Conservation (phyloP, 2,797 vertebrate genomes). For the Myotis daubentonii region DNA sequence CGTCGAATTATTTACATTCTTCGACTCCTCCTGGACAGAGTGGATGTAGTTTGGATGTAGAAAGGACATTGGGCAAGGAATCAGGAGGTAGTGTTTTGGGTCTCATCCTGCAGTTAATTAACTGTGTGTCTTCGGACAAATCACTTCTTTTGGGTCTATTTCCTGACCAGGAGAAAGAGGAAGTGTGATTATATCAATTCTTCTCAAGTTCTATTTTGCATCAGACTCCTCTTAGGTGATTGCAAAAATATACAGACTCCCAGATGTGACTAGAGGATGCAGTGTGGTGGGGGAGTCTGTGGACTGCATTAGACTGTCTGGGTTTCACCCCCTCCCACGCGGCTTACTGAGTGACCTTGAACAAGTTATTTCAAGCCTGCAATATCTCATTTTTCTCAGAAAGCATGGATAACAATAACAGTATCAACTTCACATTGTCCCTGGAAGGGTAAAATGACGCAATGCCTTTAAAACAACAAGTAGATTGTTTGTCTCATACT, state of each 20-base stretch:
- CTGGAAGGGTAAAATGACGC: conserved; percentile 32
- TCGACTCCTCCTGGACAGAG: conserved; percentile 24
- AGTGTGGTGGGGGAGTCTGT: not conserved
- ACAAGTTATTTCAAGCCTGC: conserved; percentile 16
- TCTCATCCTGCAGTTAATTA: conserved; percentile 32
- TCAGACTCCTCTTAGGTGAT: not conserved
- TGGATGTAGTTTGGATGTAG: not conserved
- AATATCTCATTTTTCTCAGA: conserved; percentile 34
- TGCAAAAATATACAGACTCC: not conserved
- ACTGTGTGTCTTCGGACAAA: not conserved
- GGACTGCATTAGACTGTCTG: not conserved
- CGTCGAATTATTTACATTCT: conserved; percentile 58
- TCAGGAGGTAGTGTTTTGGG: not conserved
- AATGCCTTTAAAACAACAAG: conserved; percentile 31
- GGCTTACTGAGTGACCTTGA: not conserved
- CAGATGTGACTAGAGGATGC: not conserved
- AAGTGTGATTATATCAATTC: not conserved
- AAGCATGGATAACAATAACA: conserved; percentile 1
- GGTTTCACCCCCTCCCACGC: not conserved
- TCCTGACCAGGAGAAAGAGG: conserved; percentile 47
- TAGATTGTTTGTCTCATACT: not conserved
- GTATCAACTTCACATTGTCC: conserved; percentile 3
- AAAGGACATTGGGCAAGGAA: not conserved
- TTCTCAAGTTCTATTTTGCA: conserved; percentile 14
- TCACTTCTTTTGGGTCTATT: not conserved